Percentiles rank a stretch among this genome's conserved stretches.
These are phyloP conservation scores for Tupiocoris notatus DNA, from an alignment of 2,888 invertebrate species.

Conservation along the genomic window DNA sequence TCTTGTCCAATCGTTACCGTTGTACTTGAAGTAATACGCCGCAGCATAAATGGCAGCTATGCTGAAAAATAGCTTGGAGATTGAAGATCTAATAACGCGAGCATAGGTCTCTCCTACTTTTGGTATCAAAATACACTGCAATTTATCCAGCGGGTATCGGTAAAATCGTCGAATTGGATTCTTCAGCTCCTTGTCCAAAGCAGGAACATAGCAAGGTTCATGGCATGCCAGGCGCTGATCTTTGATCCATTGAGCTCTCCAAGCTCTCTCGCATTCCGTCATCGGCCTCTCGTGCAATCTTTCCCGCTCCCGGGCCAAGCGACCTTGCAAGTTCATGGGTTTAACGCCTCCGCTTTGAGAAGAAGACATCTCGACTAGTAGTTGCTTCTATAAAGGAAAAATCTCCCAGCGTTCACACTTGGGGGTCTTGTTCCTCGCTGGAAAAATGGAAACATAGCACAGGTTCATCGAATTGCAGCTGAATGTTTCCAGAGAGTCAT, in stretches of 20 bases:
- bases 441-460: no score
- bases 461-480: no score
- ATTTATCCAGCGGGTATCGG: slow-evolving; percentile 67
- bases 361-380: no score
- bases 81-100: neutral
- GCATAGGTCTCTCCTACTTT: slow-evolving; percentile 55
- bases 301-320: slow-evolving; percentile 74
- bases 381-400: no score
- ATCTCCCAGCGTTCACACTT: no score
- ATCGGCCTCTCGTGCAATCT: slow-evolving; percentile 61
- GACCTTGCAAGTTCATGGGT: slow-evolving; percentile 55
- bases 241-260: slow-evolving; percentile 79
- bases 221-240: slow-evolving; percentile 70
- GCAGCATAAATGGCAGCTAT: slow-evolving; percentile 56
- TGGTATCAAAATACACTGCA: slow-evolving; percentile 62
- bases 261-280: slow-evolving; percentile 79
- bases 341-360: slow-evolving; percentile 55
- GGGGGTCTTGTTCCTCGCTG: no score
- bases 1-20: slow-evolving; percentile 75
- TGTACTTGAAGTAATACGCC: slow-evolving; percentile 81
- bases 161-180: slow-evolving; percentile 78
- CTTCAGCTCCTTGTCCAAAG: slow-evolving; percentile 64
- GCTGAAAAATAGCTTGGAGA: neutral
- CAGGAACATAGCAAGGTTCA: slow-evolving; percentile 68
- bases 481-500: no score